phyloP scores from a whole-genome alignment of 2,797 vertebrate genomes.

The Poeciliopsis presidionis region DNA sequence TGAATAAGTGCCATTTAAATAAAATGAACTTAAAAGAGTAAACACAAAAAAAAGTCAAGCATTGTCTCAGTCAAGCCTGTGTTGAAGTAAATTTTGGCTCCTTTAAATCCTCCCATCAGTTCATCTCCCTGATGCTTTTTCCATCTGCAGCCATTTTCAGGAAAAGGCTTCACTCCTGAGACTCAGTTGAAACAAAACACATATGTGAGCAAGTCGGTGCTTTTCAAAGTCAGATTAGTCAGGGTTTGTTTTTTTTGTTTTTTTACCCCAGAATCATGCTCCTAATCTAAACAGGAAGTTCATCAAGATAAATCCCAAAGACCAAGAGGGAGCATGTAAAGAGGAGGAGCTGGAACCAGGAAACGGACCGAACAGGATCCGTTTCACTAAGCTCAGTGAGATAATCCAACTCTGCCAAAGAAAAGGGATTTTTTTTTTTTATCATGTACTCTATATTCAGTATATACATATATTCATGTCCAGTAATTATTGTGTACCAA shows the following conservation, averaged over 20 bases:
- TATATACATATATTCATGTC: not conserved
- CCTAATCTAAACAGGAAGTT: conserved; percentile 40
- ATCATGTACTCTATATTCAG: not conserved
- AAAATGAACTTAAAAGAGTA: no score
- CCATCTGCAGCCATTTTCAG: conserved; percentile 62
- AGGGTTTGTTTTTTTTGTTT: not conserved
- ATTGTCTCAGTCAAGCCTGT: conserved; percentile 21
- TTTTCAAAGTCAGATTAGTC: conserved; percentile 9
- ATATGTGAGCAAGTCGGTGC: conserved; percentile 48
- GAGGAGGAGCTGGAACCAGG: not conserved
- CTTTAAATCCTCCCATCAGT: conserved; percentile 5
- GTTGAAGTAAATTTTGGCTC: conserved; percentile 42
- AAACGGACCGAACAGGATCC: not conserved
- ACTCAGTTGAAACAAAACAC: conserved; percentile 45
- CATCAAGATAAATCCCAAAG: conserved; percentile 14
- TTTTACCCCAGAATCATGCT: not conserved
- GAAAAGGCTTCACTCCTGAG: conserved; percentile 16
- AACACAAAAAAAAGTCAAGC: no score
- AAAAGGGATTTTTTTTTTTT: no score
- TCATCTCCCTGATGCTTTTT: conserved; percentile 69
- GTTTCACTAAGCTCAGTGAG: not conserved
- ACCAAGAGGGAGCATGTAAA: not conserved
- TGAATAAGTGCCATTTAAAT: no score
- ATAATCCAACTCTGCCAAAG: not conserved
- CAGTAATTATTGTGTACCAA: not conserved